A percentile compares a stretch with the other conserved stretches of the same genome.
Evolutionary conservation across 2,113 vertebrate genomes (phyloP).

Genomic region (Trematomus loennbergii): DNA sequence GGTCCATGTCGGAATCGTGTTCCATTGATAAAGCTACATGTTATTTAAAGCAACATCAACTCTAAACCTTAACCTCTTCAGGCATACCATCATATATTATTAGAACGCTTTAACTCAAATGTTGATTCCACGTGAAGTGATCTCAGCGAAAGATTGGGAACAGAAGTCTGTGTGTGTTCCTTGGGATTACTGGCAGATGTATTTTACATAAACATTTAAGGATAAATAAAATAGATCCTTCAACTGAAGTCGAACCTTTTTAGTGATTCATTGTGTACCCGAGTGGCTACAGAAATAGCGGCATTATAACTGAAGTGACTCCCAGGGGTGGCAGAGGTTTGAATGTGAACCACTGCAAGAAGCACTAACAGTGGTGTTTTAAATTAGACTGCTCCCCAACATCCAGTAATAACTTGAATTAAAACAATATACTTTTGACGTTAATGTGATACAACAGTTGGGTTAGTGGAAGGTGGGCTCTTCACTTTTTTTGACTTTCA

Average conservation of each 20-base stretch:
- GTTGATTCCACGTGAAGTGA: slow-evolving; percentile 39
- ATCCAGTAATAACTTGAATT: neutral
- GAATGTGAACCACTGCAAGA: slow-evolving; percentile 11
- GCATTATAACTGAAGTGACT: neutral
- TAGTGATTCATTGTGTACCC: slow-evolving; percentile 10
- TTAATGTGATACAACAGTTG: neutral
- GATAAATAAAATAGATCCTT: slow-evolving; percentile 33
- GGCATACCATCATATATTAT: slow-evolving; percentile 41
- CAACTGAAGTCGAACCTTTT: slow-evolving; percentile 31
- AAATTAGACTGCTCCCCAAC: neutral
- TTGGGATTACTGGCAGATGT: slow-evolving; percentile 24
- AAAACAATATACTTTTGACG: neutral
- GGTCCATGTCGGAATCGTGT: slow-evolving; percentile 22
- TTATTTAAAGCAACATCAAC: slow-evolving; percentile 45
- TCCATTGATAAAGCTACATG: slow-evolving; percentile 41
- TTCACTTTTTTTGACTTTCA: neutral
- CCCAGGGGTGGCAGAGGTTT: neutral
- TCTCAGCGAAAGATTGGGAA: slow-evolving; percentile 16
- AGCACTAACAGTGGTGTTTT: neutral
- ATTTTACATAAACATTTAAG: slow-evolving; percentile 41
- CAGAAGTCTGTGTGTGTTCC: slow-evolving; percentile 9
- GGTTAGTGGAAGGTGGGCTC: neutral
- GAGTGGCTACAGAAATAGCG: slow-evolving; percentile 16
- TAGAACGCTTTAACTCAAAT: slow-evolving; percentile 29
- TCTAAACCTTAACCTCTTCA: slow-evolving; percentile 39